Conservation (phyloP, 2,113 vertebrate genomes). For the Macaca mulatta region DNA sequence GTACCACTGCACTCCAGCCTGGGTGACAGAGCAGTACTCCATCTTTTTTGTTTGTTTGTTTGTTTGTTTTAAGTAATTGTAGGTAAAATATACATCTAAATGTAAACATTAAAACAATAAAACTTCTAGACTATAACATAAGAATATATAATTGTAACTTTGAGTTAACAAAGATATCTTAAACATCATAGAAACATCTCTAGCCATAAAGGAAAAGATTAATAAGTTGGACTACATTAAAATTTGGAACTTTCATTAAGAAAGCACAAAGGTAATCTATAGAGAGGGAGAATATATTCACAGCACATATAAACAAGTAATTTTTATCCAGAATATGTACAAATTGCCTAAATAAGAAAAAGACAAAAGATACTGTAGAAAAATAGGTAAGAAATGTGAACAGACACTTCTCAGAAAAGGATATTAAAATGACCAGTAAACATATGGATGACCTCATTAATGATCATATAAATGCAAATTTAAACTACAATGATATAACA, state of each 20-base stretch:
- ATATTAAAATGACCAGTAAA: neutral
- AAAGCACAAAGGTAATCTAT: neutral
- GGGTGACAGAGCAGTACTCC: too few relatives aligned
- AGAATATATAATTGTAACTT: neutral
- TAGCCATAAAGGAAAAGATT: neutral
- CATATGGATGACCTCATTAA: neutral
- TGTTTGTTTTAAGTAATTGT: neutral
- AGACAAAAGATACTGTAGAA: neutral
- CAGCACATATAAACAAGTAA: neutral
- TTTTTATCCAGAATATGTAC: neutral
- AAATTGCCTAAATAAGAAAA: neutral
- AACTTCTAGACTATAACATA: neutral
- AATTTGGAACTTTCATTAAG: neutral
- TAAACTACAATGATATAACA: slow-evolving; percentile 1
- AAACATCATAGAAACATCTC: neutral
- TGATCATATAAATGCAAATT: neutral
- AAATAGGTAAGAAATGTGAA: neutral
- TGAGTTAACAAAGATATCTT: neutral
- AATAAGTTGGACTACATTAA: neutral
- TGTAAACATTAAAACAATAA: neutral
- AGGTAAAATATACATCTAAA: neutral
- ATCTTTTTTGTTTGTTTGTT: too few relatives aligned
- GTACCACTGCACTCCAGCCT: too few relatives aligned
- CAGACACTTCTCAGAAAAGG: neutral
- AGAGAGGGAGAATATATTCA: neutral